These are phyloP conservation scores for Sander vitreus DNA, from an alignment of 2,113 vertebrate species.

Conservation along the genomic window DNA sequence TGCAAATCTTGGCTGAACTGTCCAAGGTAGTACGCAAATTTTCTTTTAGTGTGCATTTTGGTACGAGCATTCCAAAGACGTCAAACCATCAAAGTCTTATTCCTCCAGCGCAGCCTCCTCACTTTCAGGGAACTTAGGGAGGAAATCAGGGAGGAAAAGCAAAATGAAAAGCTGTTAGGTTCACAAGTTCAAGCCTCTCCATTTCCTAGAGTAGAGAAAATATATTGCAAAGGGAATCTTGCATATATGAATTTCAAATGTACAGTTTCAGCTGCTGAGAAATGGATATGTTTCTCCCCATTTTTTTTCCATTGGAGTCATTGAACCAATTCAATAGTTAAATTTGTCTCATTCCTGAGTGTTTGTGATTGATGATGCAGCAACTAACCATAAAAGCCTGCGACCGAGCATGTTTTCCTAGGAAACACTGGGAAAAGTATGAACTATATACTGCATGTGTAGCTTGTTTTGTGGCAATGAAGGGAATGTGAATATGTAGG, in stretches of 20 bases:
- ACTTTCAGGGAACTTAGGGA: constrained; percentile 61
- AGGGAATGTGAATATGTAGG: not conserved
- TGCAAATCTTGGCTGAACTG: not conserved
- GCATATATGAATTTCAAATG: not conserved
- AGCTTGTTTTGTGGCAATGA: not conserved
- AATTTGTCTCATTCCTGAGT: not conserved
- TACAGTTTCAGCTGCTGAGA: not conserved
- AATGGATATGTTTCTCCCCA: not conserved
- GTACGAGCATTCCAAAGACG: constrained; percentile 59
- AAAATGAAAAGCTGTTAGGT: constrained; percentile 45
- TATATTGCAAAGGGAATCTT: not conserved
- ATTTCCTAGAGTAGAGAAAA: constrained; percentile 27
- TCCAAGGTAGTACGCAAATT: too few relatives aligned
- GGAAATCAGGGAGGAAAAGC: constrained; percentile 63
- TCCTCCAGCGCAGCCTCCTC: constrained; percentile 58
- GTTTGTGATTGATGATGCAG: not conserved
- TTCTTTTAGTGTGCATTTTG: not conserved
- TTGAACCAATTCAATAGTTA: not conserved
- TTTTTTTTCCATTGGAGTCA: not conserved
- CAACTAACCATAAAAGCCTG: not conserved
- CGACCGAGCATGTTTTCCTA: not conserved
- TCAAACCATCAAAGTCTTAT: constrained; percentile 46
- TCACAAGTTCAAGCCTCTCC: constrained; percentile 65
- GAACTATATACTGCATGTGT: not conserved
- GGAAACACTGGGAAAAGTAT: not conserved